These are phyloP conservation scores for Tinea pellionella DNA, from an alignment of 2,888 invertebrate species.

Conservation along the genomic window DNA sequence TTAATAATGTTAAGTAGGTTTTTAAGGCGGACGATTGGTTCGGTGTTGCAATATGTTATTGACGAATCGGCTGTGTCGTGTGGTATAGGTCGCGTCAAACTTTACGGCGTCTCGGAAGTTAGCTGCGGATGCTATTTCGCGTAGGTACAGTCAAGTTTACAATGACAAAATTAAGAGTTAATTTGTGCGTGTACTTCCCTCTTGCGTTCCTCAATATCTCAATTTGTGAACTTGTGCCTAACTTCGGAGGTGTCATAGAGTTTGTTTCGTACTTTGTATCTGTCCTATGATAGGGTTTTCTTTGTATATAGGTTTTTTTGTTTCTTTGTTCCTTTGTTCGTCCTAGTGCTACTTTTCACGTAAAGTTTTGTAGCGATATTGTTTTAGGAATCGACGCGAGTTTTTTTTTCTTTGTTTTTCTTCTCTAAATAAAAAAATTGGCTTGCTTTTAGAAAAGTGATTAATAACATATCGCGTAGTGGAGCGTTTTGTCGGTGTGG, in stretches of 20 bases:
- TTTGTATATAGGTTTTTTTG: slow-evolving; percentile 43
- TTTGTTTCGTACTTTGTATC: slow-evolving; percentile 50
- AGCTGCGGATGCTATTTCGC: no score
- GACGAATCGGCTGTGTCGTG: slow-evolving; percentile 69
- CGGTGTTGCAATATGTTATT: slow-evolving; percentile 57
- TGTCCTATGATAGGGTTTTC: slow-evolving; percentile 48
- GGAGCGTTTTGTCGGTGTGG: slow-evolving; percentile 34
- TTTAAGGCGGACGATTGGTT: slow-evolving; percentile 57
- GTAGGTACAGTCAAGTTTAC: no score
- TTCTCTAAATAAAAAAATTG: slow-evolving; percentile 4
- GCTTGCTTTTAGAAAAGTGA: slow-evolving; percentile 63
- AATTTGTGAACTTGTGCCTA: no score
- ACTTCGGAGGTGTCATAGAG: no score
- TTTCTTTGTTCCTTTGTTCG: background rate
- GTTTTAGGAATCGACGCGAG: slow-evolving; percentile 15
- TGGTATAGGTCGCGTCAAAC: no score
- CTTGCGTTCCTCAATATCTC: no score
- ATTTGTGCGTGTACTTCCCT: no score
- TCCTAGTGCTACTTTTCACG: no score
- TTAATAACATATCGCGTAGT: slow-evolving; percentile 67
- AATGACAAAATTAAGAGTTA: no score
- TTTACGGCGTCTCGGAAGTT: no score
- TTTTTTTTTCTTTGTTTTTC: background rate
- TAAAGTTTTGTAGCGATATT: no score
- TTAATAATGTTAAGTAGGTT: slow-evolving; percentile 65